Base-by-base conservation (phyloP, 2,888 invertebrate genomes). In the Machimus rusticus region DNA sequence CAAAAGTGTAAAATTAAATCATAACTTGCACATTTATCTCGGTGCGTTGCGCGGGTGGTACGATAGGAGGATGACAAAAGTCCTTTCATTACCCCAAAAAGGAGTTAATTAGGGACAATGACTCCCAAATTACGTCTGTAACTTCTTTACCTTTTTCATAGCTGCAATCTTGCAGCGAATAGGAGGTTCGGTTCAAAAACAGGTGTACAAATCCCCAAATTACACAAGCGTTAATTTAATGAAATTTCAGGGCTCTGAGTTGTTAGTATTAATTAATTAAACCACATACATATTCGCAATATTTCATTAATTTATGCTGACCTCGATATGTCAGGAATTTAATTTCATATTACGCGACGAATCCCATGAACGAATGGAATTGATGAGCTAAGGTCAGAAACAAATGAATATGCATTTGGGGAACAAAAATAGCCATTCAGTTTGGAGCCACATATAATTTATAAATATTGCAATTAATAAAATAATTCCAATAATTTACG, bases 1-100 rank as follows among this genome's bases (percentile, higher is more conserved):
- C 46, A n/a, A 23, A 74, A 66, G 23, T 28, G 28, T 81, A n/a
- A 81, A 81, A 81, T 81, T 81, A 81, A 55, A 81, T 81, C 51
- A 81, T 51, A 81, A 55, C 55, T 37, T 66, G 66, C 66, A 66
- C 6, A 28, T 28, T 66, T 66, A 66, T 66, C 23, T 66, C 28
- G 28, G 0, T 66, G 66, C 28, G 28, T 14, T 28, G 66, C 28
- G 66, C 5, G 66, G 28, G 28, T 23, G 28, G 28, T 28, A 28
- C 23, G 8, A 12, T 12, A 23, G 66, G 66, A 28, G 1, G 76
- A 76, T 12, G 76, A 76, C 76, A 28, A 76, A 74, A 76, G 37
- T 66, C 12, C 66, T 66, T 66, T 66, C 66, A 28, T 66, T 66
- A 66, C 12, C 4, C 23, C n/a, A 28, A 66, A 66, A 12, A 66